Base-by-base conservation (phyloP, 2,113 vertebrate genomes). In the Lycocorax pyrrhopterus region DNA sequence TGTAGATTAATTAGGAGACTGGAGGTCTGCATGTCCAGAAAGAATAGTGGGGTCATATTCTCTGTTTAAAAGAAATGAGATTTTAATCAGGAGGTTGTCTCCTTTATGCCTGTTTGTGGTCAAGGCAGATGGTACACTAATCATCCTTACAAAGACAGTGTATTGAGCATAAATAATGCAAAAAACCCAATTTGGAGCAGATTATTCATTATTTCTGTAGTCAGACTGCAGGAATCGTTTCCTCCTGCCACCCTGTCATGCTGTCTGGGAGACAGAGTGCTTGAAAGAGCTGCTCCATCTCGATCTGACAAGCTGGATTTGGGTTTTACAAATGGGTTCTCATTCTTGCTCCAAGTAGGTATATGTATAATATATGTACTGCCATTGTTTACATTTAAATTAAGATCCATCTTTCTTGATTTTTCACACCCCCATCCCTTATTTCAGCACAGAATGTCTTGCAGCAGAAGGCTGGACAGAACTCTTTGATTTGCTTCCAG, bases 1-100 rank as follows among this genome's bases (percentile, higher is more conserved):
- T 74, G 32, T 62, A 63, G 89, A 93, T 93, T 91, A 94, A 90
- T 87, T 85, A 46, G 78, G 89, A 97, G 75, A 76, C 91, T 85
- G 62, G 55, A 93, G 52, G 87, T 76, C 90, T 93, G 43, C 44
- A 32, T 32, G 26, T 80, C 67, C 72, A 94, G 89, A 77, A 96
- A 94, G 33, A 62, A 59, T 15, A 75, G 72, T 3, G 3, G 20
- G 53, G 55, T 88, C 33, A 14, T 90, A 47, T 46, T 86, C 74
- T 89, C 37, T 77, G 43, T 41, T 66, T 89, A 67, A 41, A 76
- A 87, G 74, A 77, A 93, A 94, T 39, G 55, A 78, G 79, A 44
- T 74, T 95, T 91, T 91, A 91, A 94, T 92, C 59, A 74, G 56
- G 47, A 88, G 47, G 44, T 88, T 90, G 68, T 78, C 84, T 94